A percentile compares a stretch with the other conserved stretches of the same genome.
These are phyloP conservation scores for Notamacropus eugenii DNA, from an alignment of 2,797 vertebrate genomes.

Conservation along the genomic window DNA sequence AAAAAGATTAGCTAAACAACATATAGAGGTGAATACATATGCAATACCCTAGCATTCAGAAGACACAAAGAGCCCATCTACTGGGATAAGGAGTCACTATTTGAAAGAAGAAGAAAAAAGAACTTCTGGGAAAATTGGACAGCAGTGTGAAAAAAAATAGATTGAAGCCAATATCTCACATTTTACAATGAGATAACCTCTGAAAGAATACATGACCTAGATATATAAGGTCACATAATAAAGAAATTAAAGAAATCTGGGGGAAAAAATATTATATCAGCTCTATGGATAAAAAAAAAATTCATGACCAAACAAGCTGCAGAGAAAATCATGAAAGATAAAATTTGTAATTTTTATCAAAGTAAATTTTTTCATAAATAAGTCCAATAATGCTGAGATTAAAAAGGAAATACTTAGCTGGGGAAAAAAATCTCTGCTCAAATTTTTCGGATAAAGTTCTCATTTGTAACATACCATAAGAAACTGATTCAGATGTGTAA, in stretches of 20 bases:
- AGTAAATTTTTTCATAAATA: background rate
- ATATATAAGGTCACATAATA: too few relatives aligned
- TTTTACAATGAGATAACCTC: background rate
- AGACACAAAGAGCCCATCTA: background rate
- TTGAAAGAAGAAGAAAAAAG: background rate
- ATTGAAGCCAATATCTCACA: too few relatives aligned
- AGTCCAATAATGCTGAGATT: too few relatives aligned
- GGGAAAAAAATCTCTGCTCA: too few relatives aligned
- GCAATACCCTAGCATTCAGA: background rate
- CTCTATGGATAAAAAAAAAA: background rate
- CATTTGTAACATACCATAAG: too few relatives aligned
- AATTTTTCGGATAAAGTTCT: too few relatives aligned
- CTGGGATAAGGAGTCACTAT: background rate
- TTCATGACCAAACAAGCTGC: background rate
- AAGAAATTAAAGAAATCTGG: background rate
- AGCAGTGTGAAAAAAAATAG: background rate
- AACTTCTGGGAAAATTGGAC: background rate
- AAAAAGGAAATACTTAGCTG: too few relatives aligned
- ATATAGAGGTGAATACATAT: background rate
- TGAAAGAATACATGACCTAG: background rate
- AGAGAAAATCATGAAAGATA: background rate
- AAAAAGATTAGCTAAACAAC: background rate
- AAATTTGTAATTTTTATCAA: background rate
- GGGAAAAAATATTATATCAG: background rate
- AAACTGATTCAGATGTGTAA: too few relatives aligned